Evolutionary conservation across 2,888 invertebrate genomes (phyloP), one percentile per base, ranked within the genome.

Genomic region (Torymus texanus): DNA sequence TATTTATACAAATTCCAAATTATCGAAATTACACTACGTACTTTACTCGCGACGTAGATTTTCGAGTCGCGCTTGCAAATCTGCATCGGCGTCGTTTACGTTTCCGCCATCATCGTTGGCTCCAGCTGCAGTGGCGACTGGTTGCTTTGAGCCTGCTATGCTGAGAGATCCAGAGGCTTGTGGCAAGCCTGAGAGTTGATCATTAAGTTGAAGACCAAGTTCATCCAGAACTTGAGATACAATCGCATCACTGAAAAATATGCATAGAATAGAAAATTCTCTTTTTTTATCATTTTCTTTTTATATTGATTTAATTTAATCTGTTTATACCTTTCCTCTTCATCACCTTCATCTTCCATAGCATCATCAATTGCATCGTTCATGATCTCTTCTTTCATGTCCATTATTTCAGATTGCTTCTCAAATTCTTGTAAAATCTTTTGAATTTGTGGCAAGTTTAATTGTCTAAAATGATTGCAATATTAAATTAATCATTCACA

Each of bases 331-430:
- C 95, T 97, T 92, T 99, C 99, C 88, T 98, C 98, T 89, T 98
- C 98, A 89, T 99, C 99, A 65, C 95, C 98, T 88, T 98, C 99
- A 83, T 97, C 99, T 86, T 97, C 99, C 96, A 99, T 98, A 0
- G 99, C 99, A 92, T 99, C 99, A 90, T 99, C 99, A 88, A 99
- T 99, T 68, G 98, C 98, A 91, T 99, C 99, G 89, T 97, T 98
- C 95, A 99, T 99, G 94, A 99, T 97, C 91, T 99, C 99, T 90
- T 99, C 99, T 90, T 99, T 99, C 99, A 99, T 99, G 89, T 99
- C 99, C 99, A 99, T 99, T 75, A 99, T 98, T 91, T 99, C 99
- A 0, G 98, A 97, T 90, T 99, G 99, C 89, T 98, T 99, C 91
- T 99, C 99, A 91, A 99, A 99, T 89, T 99, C 98, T 92, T 97